Conservation (phyloP, 2,113 vertebrate species). For the Octodon degus region DNA sequence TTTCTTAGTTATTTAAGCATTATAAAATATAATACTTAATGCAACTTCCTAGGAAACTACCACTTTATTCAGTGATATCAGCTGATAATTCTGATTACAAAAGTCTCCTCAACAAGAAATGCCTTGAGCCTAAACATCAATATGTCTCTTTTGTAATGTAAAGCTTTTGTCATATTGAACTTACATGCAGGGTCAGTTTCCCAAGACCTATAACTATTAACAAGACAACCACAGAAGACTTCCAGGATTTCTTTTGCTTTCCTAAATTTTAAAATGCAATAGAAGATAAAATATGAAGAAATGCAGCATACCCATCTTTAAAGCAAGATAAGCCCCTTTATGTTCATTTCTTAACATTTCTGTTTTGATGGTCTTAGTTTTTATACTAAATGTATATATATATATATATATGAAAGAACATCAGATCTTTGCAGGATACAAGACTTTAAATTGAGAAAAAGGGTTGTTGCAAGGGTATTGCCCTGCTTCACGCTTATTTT, state of each 20-base stretch:
- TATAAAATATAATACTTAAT: conserved; percentile 18
- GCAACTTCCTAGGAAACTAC: not conserved
- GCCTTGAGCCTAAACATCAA: not conserved
- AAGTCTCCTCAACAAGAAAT: conserved; percentile 26
- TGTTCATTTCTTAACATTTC: not conserved
- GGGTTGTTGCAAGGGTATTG: not conserved
- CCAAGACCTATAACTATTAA: not conserved
- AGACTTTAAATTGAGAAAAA: conserved; percentile 44
- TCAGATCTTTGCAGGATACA: not conserved
- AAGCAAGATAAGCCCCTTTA: not conserved
- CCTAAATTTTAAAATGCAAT: conserved; percentile 37
- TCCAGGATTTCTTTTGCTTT: not conserved
- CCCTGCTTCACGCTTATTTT: conserved; percentile 64
- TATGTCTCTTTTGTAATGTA: not conserved
- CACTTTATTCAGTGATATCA: not conserved
- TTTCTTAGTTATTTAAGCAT: not conserved
- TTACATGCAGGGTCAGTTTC: not conserved
- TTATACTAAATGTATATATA: not conserved
- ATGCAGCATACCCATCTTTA: not conserved
- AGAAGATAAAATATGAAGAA: conserved; percentile 18
- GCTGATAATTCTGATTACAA: not conserved
- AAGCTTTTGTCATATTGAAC: not conserved
- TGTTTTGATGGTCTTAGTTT: not conserved
- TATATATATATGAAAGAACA: not conserved
- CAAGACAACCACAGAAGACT: not conserved